phyloP scores from a whole-genome alignment of 2,888 invertebrate species.

The Diadromus collaris region DNA sequence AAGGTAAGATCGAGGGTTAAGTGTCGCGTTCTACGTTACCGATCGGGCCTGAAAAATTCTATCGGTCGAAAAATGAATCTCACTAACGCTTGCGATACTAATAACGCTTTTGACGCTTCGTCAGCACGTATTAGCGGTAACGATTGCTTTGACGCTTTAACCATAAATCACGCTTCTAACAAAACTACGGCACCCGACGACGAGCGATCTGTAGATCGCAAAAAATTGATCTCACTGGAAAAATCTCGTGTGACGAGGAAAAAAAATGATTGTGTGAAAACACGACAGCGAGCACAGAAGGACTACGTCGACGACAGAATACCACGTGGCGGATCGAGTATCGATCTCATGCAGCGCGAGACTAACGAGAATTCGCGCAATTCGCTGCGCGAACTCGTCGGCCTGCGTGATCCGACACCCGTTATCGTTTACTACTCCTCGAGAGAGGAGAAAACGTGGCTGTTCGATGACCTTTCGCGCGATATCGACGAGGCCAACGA shows the following conservation, averaged over 20 bases:
- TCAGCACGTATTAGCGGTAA: constrained; percentile 43
- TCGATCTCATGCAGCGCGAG: constrained; percentile 52
- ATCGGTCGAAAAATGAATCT: constrained; percentile 39
- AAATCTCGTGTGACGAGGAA: not conserved
- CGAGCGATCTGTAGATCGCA: not conserved
- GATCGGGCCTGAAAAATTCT: constrained; percentile 33
- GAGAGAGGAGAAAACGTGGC: constrained; percentile 39
- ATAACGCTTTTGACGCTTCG: constrained; percentile 34
- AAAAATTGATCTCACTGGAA: not conserved
- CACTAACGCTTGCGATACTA: constrained; percentile 37
- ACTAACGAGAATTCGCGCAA: constrained; percentile 61
- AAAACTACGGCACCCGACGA: constrained; percentile 4
- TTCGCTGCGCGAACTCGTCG: constrained; percentile 53
- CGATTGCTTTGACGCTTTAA: constrained; percentile 31
- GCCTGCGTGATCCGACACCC: constrained; percentile 49
- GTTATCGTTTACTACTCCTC: constrained; percentile 62
- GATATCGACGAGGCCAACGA: constrained; percentile 27
- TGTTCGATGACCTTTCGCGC: constrained; percentile 16
- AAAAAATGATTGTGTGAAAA: not conserved
- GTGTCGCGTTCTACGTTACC: constrained; percentile 69
- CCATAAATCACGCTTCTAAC: constrained; percentile 49
- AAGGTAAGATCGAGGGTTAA: constrained; percentile 79
- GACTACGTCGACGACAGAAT: constrained; percentile 54
- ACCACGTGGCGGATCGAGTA: constrained; percentile 40
- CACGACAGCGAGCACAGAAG: not conserved